These are phyloP conservation scores for Synergus japonicus DNA, from an alignment of 2,888 invertebrate species.

Conservation along the genomic window DNA sequence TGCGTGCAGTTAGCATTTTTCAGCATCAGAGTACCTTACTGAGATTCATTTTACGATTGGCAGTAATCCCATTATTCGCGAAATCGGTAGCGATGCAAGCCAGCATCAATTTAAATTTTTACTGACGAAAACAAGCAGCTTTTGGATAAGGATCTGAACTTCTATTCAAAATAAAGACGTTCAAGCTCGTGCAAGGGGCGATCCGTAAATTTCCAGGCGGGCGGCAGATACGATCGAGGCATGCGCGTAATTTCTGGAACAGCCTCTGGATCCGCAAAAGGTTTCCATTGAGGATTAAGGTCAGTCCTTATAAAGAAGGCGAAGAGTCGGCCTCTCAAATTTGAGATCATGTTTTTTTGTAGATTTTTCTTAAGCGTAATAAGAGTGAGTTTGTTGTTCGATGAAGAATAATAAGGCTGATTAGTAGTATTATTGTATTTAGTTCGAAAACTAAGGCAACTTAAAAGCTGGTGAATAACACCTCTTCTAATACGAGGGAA, in stretches of 20 bases:
- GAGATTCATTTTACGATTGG: slow-evolving; percentile 23
- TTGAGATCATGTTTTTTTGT: background rate
- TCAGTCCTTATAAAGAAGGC: slow-evolving; percentile 8
- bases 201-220: slow-evolving; percentile 22
- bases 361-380: background rate
- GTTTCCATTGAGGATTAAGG: slow-evolving; percentile 20
- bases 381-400: slow-evolving; percentile 70
- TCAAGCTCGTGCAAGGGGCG: slow-evolving; percentile 1
- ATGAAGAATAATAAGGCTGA: slow-evolving; percentile 25
- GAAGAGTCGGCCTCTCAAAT: slow-evolving; percentile 6
- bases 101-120: slow-evolving; percentile 31
- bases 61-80: slow-evolving; percentile 33
- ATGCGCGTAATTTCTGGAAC: slow-evolving; percentile 13
- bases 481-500: too few relatives aligned
- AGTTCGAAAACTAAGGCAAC: too few relatives aligned
- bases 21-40: background rate
- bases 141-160: slow-evolving; percentile 9
- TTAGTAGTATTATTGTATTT: too few relatives aligned
- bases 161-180: slow-evolving; percentile 22
- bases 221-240: slow-evolving; percentile 26
- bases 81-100: slow-evolving; percentile 29
- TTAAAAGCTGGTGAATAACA: too few relatives aligned
- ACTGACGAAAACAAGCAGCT: slow-evolving; percentile 32
- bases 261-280: slow-evolving; percentile 20
- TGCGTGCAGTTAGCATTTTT: slow-evolving; percentile 3